Evolutionary conservation across 2,797 vertebrate species (phyloP), one percentile per base, ranked within the genome.

Genomic region (Lates japonicus): DNA sequence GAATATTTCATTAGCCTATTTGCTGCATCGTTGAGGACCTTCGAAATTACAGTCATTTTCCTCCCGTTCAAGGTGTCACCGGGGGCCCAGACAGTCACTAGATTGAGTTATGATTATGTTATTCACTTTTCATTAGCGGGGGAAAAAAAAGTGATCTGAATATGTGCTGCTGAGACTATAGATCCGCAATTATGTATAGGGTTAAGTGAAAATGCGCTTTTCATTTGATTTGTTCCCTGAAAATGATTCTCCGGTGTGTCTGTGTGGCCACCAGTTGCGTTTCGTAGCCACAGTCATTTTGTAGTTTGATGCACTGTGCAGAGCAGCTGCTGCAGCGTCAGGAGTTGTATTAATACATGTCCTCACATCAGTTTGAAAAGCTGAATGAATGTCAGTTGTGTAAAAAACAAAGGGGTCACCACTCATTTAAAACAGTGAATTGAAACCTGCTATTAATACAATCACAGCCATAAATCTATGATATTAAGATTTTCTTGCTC

Each of bases 81-180:
- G 41, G 83, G 72, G 90, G 81, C 82, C 73, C 74, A 83, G 80
- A 69, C 80, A 82, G 81, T 71, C 75, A 75, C 85, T 76, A 49
- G 76, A 80, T 85, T 88, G 86, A 93, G 46, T 92, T 93, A 92
- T 93, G 89, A 86, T 92, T 81, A 90, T 90, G 82, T 86, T 89
- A 90, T 91, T 91, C 85, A 91, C 92, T 92, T 92, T 90, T 92
- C 86, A 92, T 94, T 83, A 90, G 80, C 81, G 25, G 25, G 25
- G 25, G 25, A 29, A 29, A 29, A 29, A 87, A 25, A 81, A 88
- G 78, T 83, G 88, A 86, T 90, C 75, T 79, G 86, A 87, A 86
- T 90, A 85, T 88, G 84, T 60, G 52, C 76, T 85, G 8, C 70
- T 20, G 70, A 86, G 71, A 90, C 84, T 85, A 86, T 89, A 87